Evolutionary conservation across 1,140 invertebrate genomes (phyloP).

Genomic region (Sarcophaga bullata): DNA sequence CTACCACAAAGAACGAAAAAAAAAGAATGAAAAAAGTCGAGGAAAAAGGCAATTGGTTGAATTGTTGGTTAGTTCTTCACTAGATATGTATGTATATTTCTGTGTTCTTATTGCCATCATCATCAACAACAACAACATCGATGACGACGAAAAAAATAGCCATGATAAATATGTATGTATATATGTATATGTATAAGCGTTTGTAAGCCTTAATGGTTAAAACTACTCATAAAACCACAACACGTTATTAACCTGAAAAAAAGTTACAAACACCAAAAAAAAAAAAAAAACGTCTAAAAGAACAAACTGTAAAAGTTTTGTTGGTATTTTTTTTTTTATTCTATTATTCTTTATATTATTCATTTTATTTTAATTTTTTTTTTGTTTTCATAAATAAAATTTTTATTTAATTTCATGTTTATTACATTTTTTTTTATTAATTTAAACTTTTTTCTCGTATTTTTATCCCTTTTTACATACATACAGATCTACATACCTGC

Average conservation of each 20-base stretch:
- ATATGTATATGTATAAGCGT: not conserved
- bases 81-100: not conserved
- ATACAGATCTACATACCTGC: no score
- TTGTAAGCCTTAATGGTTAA: slow-evolving; percentile 3
- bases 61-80: slow-evolving; percentile 4
- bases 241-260: slow-evolving; percentile 23
- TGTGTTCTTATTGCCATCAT: not conserved
- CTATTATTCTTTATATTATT: not conserved
- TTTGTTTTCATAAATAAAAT: not conserved
- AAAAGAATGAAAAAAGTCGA: not conserved
- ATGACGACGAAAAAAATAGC: not conserved
- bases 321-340: not conserved
- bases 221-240: slow-evolving; percentile 18
- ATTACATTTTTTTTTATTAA: not conserved
- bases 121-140: not conserved
- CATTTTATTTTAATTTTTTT: not conserved
- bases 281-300: not conserved
- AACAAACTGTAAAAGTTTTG: not conserved
- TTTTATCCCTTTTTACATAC: not conserved
- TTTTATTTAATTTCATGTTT: slow-evolving; percentile 9
- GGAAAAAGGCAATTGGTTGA: not conserved
- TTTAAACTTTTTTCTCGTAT: not conserved
- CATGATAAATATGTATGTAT: not conserved
- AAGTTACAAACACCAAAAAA: not conserved
- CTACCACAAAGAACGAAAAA: not conserved